These are phyloP conservation scores for Trichopria drosophilae DNA, from an alignment of 2,888 invertebrate genomes.

Conservation along the genomic window DNA sequence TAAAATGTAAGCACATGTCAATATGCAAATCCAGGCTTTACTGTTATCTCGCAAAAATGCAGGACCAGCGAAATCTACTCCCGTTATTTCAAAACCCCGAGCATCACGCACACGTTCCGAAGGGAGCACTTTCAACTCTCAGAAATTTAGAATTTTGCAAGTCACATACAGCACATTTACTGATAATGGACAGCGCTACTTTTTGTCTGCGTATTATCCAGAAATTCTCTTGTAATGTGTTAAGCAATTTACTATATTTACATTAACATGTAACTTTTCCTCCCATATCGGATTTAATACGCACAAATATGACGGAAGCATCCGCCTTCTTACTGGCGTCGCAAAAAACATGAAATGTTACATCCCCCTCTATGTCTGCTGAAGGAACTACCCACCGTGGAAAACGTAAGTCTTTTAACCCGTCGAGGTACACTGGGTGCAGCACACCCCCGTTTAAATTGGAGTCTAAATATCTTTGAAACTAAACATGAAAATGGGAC, in stretches of 20 bases:
- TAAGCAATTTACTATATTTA: background rate
- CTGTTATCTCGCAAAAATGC: constrained; percentile 37
- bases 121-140: constrained; percentile 32
- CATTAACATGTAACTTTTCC: constrained; percentile 16
- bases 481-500: no score
- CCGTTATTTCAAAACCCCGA: constrained; percentile 33
- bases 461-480: no score
- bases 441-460: no score
- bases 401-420: constrained; percentile 27
- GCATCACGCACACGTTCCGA: constrained; percentile 36
- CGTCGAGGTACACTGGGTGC: no score
- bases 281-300: background rate
- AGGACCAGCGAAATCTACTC: constrained; percentile 50
- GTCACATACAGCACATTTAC: constrained; percentile 36
- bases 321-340: constrained; percentile 39
- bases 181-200: background rate
- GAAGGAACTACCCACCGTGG: constrained; percentile 28
- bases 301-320: constrained; percentile 30
- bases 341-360: constrained; percentile 38
- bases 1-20: constrained; percentile 54
- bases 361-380: background rate
- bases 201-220: background rate
- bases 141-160: constrained; percentile 34
- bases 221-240: background rate
- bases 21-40: constrained; percentile 48